Evolutionary conservation across 2,888 invertebrate species (phyloP), one percentile per base, ranked within the genome.

Genomic region (Ligdia adustata): DNA sequence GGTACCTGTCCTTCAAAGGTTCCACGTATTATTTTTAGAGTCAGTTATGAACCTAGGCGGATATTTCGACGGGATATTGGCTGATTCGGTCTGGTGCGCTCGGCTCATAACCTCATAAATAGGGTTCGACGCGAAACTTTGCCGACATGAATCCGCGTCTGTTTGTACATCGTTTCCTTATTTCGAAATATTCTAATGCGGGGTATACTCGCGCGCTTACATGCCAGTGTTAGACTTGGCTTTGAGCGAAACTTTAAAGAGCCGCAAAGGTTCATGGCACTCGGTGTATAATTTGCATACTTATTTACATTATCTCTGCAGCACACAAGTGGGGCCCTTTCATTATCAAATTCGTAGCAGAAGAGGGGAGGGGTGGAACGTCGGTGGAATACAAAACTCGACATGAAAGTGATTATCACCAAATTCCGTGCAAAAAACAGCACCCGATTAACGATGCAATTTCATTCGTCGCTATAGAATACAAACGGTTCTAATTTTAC

Each of bases 281-380:
- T 87, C 79, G 75, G 81, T 77, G 78, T 82, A 78, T 79, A 82
- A 90, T 89, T 90, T 88, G 88, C 89, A 88, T 90, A 86, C 84
- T 82, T 90, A 89, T 90, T 90, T 89, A 86, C 88, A 90, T 89
- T 89, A 90, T 89, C 89, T 89, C 76, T 84, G 88, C 85, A 83
- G 76, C 82, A 85, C 89, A 88, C 89, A 86, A 87, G 84, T 83
- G 82, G 81, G 80, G 75, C 77, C 86, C 85, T 84, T 87, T 88
- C 85, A 88, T 90, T 89, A 88, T 87, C 87, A 82, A 89, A 89
- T 82, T 89, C 83, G 75, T 78, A 80, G 81, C 75, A 76, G 74
- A 75, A 47, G 22, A 35, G 29, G 41, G 47, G 79, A 86, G 80
- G 82, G 67, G 74, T 55, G 64, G 68, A 49, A 53, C 69, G 78